Evolutionary conservation across 1,140 invertebrate species (phyloP).

Genomic region (Zaprionus ornatus): DNA sequence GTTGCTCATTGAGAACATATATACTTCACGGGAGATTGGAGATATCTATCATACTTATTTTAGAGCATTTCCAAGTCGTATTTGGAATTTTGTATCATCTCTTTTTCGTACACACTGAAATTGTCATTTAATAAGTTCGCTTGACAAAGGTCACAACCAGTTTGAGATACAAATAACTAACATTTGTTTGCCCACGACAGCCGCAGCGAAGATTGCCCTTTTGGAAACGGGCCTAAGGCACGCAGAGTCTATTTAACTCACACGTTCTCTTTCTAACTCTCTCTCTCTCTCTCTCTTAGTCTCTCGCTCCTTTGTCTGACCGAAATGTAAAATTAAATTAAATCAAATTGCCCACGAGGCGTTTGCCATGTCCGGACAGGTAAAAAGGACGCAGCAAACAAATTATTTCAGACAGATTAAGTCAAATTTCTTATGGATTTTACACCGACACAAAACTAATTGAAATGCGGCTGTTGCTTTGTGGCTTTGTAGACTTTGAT

Average conservation of each 20-base stretch:
- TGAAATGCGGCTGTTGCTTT: constrained; percentile 9
- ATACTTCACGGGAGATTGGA: no score
- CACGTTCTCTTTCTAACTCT: not conserved
- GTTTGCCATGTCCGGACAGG: not conserved
- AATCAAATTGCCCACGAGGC: not conserved
- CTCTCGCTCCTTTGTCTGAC: not conserved
- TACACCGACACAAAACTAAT: constrained; percentile 15
- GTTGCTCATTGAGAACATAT: no score
- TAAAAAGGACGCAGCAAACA: not conserved
- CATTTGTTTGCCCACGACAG: not conserved
- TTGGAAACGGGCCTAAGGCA: not conserved
- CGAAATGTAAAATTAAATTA: constrained; percentile 46
- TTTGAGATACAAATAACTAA: constrained; percentile 1
- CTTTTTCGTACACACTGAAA: not conserved
- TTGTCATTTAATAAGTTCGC: not conserved
- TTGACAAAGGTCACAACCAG: not conserved
- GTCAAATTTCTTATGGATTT: constrained; percentile 12
- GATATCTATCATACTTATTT: no score
- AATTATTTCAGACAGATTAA: constrained; percentile 1
- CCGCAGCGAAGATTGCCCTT: not conserved
- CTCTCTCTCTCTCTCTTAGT: not conserved
- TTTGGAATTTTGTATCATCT: not conserved
- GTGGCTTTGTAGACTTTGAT: not conserved
- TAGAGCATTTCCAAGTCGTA: not conserved
- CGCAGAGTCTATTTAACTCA: not conserved